These are phyloP conservation scores for Chaunax sp. DNA, from an alignment of 2,797 vertebrate species.

Conservation along the genomic window DNA sequence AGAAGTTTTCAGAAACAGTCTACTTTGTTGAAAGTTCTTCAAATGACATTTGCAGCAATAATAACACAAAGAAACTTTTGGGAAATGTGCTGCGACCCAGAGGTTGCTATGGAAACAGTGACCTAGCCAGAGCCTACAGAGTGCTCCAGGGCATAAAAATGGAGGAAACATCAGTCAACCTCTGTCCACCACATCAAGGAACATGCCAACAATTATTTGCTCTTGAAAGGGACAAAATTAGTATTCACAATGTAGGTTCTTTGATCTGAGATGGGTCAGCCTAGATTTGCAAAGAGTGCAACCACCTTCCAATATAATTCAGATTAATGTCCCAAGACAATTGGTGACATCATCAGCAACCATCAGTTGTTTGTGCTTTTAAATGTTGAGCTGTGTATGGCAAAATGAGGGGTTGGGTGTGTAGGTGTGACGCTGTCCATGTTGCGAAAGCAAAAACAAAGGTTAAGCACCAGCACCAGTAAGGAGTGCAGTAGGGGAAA, in stretches of 20 bases:
- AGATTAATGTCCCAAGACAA: slow-evolving; percentile 18
- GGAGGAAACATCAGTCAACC: slow-evolving; percentile 54
- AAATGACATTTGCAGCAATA: slow-evolving; percentile 37
- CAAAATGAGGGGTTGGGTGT: too few species aligned
- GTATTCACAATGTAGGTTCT: slow-evolving; percentile 14
- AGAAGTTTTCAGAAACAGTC: slow-evolving; percentile 10
- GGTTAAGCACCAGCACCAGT: too few species aligned
- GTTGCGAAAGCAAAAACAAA: slow-evolving; percentile 31
- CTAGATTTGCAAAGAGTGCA: slow-evolving; percentile 21
- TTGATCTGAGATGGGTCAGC: slow-evolving; percentile 27
- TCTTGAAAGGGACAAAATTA: slow-evolving; percentile 32
- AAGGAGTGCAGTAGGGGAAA: too few species aligned
- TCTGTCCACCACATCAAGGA: slow-evolving; percentile 40
- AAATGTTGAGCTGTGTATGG: too few species aligned
- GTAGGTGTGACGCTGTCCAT: too few species aligned
- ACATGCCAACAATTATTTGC: slow-evolving; percentile 33
- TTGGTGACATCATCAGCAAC: not conserved
- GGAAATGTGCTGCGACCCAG: slow-evolving; percentile 39
- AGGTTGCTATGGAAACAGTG: slow-evolving; percentile 73
- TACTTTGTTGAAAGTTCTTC: slow-evolving; percentile 9
- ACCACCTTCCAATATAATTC: slow-evolving; percentile 26
- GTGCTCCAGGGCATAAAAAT: slow-evolving; percentile 62
- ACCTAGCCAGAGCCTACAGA: slow-evolving; percentile 61
- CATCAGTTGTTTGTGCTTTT: too few species aligned
- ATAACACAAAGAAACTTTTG: slow-evolving; percentile 40